Base-by-base conservation (phyloP, 1,140 invertebrate species). In the Drosophila nannoptera region DNA sequence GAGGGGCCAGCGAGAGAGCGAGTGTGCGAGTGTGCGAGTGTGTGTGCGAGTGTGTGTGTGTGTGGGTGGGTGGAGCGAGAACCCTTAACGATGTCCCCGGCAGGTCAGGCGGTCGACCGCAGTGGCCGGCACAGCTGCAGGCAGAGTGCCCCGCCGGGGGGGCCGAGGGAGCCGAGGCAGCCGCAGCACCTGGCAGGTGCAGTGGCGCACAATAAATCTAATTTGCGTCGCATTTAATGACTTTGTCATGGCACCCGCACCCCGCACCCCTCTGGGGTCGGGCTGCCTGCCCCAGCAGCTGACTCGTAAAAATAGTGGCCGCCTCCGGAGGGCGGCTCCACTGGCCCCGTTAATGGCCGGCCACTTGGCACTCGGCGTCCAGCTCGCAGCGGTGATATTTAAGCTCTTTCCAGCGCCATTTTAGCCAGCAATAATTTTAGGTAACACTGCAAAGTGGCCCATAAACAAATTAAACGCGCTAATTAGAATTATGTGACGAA, bases 141-240 rank as follows among this genome's bases (percentile, higher is more conserved):
- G 40, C 54, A 38, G 32, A 42, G 50, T 8, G 48, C 36, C 45
- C 45, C 33, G 29, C 63, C 46, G 8, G 16, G 12, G 32, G 43
- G 38, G 22, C 64, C 60, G 62, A 1, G 6, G n/a, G 0, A 49
- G 3, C 31, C 4, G 3, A 4, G 14, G n/a, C 0, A 50, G 31
- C 48, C 2, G 8, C 48, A 33, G 50, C 78, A 73, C 76, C 71
- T 77, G 71, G 70, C 70, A 75, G 78, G 74, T 87, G 84, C 84
- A 88, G 70, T 70, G 77, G 80, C 65, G 74, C 75, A 83, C 87
- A 75, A 87, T 87, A 87, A 88, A 88, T 88, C 87, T 88, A 88
- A 88, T 88, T 88, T 88, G 82, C 74, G 87, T 88, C 87, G 83
- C 78, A 87, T 88, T 84, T 88, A 88, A 88, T 88, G 87, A 88